Conservation (phyloP, 2,888 invertebrate species). For the Drosophila paranaensis region DNA sequence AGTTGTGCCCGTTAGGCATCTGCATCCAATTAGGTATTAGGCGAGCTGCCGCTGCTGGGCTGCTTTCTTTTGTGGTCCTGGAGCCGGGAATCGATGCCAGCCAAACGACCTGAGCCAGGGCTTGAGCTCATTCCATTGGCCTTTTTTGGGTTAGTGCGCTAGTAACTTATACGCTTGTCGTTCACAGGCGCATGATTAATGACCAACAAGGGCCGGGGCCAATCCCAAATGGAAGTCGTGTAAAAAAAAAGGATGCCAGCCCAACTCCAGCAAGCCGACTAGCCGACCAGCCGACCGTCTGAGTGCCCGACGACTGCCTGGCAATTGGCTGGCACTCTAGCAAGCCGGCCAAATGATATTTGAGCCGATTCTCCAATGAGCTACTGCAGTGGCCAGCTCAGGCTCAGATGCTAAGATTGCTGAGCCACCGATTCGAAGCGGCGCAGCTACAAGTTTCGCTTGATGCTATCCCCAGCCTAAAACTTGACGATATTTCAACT, state of each 20-base stretch:
- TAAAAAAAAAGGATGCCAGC: conserved; percentile 57
- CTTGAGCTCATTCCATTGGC: conserved; percentile 65
- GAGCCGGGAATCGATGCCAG: conserved; percentile 11
- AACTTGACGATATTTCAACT: conserved; percentile 17
- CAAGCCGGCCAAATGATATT: conserved; percentile 55
- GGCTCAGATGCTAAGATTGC: conserved; percentile 45
- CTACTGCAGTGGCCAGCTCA: conserved; percentile 64
- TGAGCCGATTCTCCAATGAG: conserved; percentile 71
- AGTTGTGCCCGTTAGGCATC: conserved; percentile 59
- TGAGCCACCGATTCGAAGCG: conserved; percentile 21
- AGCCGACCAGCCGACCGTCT: conserved; percentile 14
- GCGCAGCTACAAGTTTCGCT: conserved; percentile 35
- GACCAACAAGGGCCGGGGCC: conserved; percentile 82
- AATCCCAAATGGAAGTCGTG: conserved; percentile 63
- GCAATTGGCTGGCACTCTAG: conserved; percentile 62
- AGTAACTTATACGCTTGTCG: conserved; percentile 80
- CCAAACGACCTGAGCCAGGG: conserved; percentile 43
- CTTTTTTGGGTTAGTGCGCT: conserved; percentile 79
- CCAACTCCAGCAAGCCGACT: conserved; percentile 21
- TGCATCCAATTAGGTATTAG: conserved; percentile 80
- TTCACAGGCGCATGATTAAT: conserved; percentile 83
- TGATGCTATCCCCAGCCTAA: conserved; percentile 6
- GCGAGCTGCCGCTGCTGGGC: conserved; percentile 43
- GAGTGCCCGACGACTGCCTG: conserved; percentile 26
- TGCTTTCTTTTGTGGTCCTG: conserved; percentile 52